These are phyloP conservation scores for Caloenas nicobarica DNA, from an alignment of 2,113 vertebrate genomes.

Conservation along the genomic window DNA sequence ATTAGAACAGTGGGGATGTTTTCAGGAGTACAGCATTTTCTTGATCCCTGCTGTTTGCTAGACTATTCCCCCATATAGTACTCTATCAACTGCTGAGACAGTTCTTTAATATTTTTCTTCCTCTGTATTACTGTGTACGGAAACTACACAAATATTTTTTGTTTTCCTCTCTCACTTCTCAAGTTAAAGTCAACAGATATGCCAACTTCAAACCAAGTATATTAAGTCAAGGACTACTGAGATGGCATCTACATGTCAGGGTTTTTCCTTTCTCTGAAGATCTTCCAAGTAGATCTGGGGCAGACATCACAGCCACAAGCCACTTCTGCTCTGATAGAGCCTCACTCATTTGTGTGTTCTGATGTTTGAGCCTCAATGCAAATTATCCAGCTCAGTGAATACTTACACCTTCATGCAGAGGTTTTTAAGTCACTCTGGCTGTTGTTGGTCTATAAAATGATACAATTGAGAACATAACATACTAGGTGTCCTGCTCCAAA, in stretches of 20 bases:
- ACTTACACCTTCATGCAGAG: not conserved
- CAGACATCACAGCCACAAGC: not conserved
- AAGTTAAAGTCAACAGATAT: not conserved
- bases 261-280: not conserved
- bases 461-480: not conserved
- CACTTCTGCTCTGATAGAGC: not conserved
- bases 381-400: not conserved
- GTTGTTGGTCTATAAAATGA: not conserved
- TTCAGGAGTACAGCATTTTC: not conserved
- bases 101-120: not conserved
- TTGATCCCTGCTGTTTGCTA: not conserved
- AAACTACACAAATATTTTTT: not conserved
- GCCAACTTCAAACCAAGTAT: not conserved
- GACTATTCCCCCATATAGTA: not conserved
- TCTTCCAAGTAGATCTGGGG: not conserved
- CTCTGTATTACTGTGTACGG: not conserved
- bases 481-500: not conserved
- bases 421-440: not conserved
- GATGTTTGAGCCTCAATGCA: not conserved
- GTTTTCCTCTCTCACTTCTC: not conserved
- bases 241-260: not conserved
- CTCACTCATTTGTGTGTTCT: not conserved
- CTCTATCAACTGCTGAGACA: not conserved
- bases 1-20: not conserved
- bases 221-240: not conserved